Base-by-base conservation (phyloP, 2,113 vertebrate genomes). In the Typhlomys cinereus region DNA sequence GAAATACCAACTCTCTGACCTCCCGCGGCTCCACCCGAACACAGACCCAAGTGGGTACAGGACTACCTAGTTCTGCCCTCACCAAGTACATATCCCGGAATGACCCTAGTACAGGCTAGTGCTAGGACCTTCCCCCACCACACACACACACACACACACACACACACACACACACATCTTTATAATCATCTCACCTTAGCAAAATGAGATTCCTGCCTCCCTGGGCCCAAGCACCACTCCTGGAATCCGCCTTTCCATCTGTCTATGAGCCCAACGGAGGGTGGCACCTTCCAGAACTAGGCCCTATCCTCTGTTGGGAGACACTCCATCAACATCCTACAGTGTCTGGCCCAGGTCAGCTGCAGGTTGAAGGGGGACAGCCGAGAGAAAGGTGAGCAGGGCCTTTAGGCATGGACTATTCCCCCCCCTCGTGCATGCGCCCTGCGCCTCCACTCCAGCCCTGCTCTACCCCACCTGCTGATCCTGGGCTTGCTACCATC, bases 321-420 rank as follows among this genome's bases (percentile, higher is more conserved):
- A 4, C 25, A 50, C 52, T 4, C 73, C 34, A 1, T 5, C 39
- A 57, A 27, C 46, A 12, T 27, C 52, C 44, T 27, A 1, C 1
- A 10, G 4, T 59, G 20, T 44, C 86, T 50, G 57, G 36, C 36
- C 44, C 27, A 1, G 23, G 27, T 17, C 7, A 4, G 10, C n/a
- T 39, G 13, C 31, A 15, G 52, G 50, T 6, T 7, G 2, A 27
- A 44, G 10, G 10, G 54, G 48, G 21, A 25, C 1, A 0, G 36
- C 13, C 3, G 11, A 44, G 8, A 5, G 2, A 10, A n/a, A 34
- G 71, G 34, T 8, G 0, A 1, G 27, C 36, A 69, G 36, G 62
- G n/a, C 46, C 29, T 50, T 52, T 34, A 20, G 34, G 25, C 21
- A 29, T 44, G 7, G 67, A 44, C 50, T 27, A 23, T 27, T 25